Percentiles rank a stretch among this genome's conserved stretches.
These are phyloP conservation scores for Prolemur simus DNA, from an alignment of 2,113 vertebrate species.

Conservation along the genomic window DNA sequence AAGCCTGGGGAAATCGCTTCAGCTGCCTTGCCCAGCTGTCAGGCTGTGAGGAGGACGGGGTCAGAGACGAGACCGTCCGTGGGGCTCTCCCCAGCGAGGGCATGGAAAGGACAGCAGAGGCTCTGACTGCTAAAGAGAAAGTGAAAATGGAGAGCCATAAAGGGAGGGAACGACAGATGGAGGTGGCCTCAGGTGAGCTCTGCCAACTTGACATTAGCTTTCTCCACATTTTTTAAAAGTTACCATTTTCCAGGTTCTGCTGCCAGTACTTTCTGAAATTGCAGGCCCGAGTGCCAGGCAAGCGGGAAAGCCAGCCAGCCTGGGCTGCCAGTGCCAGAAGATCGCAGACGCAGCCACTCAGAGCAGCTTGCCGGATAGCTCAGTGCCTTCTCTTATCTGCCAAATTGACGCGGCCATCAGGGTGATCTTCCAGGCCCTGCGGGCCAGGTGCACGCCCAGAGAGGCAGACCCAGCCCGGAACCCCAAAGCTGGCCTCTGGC, in stretches of 20 bases:
- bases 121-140: background rate
- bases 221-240: constrained; percentile 62
- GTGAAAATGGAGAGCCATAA: constrained; percentile 19
- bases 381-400: constrained; percentile 71
- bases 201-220: constrained; percentile 52
- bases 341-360: constrained; percentile 65
- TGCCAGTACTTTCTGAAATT: constrained; percentile 78
- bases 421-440: constrained; percentile 42
- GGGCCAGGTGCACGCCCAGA: background rate
- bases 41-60: background rate
- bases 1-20: background rate
- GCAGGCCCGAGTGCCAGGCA: constrained; percentile 75
- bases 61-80: background rate
- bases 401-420: constrained; percentile 56
- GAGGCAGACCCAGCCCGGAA: background rate
- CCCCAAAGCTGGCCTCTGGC: constrained; percentile 30
- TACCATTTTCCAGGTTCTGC: constrained; percentile 61
- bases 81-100: background rate
- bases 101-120: background rate
- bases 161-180: constrained; percentile 34
- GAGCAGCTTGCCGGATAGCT: constrained; percentile 61
- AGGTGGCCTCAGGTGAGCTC: constrained; percentile 63
- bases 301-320: constrained; percentile 71
- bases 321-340: constrained; percentile 62
- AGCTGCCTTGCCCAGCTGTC: constrained; percentile 39